Percentiles rank a stretch among this genome's conserved stretches.
These are phyloP conservation scores for Drepana arcuata DNA, from an alignment of 1,140 invertebrate species.

Conservation along the genomic window DNA sequence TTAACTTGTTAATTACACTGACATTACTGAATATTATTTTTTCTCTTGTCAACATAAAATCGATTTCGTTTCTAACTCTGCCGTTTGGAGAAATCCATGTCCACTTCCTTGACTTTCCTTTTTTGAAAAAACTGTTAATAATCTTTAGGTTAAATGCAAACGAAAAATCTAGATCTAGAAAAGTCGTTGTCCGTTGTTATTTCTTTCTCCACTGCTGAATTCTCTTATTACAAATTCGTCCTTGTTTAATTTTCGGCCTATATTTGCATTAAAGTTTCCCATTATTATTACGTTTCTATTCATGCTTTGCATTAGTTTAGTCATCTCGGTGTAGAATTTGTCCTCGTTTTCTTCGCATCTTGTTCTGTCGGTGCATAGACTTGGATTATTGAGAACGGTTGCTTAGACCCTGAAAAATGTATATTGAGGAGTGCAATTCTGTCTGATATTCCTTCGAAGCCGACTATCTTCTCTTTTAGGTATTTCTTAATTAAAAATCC, in stretches of 20 bases:
- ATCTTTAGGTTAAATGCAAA: conserved; percentile 16
- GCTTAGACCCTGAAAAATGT: conserved; percentile 2
- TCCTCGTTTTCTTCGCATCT: background rate
- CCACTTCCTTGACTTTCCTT: conserved; percentile 16
- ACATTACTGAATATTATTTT: conserved; percentile 12
- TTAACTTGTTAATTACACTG: conserved; percentile 16
- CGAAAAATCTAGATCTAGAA: conserved; percentile 18
- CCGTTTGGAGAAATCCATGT: conserved; percentile 21
- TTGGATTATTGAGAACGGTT: conserved; percentile 4
- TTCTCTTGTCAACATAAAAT: conserved; percentile 15
- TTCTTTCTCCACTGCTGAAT: conserved; percentile 13
- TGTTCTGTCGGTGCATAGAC: conserved; percentile 8
- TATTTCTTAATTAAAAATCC: conserved; percentile 18
- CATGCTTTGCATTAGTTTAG: conserved; percentile 1
- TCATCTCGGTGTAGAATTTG: conserved; percentile 8
- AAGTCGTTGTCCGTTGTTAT: conserved; percentile 15
- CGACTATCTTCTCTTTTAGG: conserved; percentile 10
- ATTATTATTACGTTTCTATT: conserved; percentile 14
- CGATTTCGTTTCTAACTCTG: conserved; percentile 21
- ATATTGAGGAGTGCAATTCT: conserved; percentile 14
- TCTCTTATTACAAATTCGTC: conserved; percentile 20
- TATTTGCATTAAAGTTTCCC: conserved; percentile 19
- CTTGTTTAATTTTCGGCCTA: conserved; percentile 11
- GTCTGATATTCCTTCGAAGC: conserved; percentile 15
- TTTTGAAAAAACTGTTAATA: conserved; percentile 22